phyloP scores from a whole-genome alignment of 2,113 vertebrate species.

The Hucho hucho region DNA sequence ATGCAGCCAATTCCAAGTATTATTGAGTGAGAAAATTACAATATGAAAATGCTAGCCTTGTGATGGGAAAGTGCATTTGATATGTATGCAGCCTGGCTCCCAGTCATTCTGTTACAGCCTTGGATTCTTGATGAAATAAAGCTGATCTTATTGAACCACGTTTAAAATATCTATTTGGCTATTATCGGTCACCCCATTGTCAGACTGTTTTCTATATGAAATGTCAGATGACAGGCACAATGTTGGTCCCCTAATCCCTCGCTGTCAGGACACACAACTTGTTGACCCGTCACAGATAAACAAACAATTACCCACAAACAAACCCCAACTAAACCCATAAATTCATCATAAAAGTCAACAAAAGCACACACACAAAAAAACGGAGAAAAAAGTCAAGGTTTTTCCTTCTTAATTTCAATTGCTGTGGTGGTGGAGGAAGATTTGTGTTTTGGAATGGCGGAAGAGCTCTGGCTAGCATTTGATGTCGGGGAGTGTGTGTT shows the following conservation, averaged over 20 bases:
- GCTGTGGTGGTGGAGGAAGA: slow-evolving; percentile 64
- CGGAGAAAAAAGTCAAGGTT: slow-evolving; percentile 6
- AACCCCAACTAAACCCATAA: slow-evolving; percentile 48
- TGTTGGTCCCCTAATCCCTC: slow-evolving; percentile 38
- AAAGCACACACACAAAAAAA: slow-evolving; percentile 28
- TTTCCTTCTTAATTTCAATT: slow-evolving; percentile 44
- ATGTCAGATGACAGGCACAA: slow-evolving; percentile 16
- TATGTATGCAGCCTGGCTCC: slow-evolving; percentile 37
- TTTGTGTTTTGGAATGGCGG: slow-evolving; percentile 72
- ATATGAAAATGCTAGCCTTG: slow-evolving; percentile 15
- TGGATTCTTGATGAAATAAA: slow-evolving; percentile 19
- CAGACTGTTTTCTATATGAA: slow-evolving; percentile 13
- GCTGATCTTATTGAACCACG: slow-evolving; percentile 28
- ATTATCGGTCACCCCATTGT: slow-evolving; percentile 14
- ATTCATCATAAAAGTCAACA: slow-evolving; percentile 41
- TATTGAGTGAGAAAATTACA: slow-evolving; percentile 51
- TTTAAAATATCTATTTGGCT: slow-evolving; percentile 36
- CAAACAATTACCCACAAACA: slow-evolving; percentile 42
- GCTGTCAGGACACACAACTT: slow-evolving; percentile 51
- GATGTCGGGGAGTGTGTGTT: slow-evolving; percentile 73
- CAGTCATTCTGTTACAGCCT: slow-evolving; percentile 7
- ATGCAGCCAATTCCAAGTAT: slow-evolving; percentile 45
- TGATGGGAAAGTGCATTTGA: slow-evolving; percentile 11
- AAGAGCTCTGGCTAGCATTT: slow-evolving; percentile 75
- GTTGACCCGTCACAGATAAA: slow-evolving; percentile 44